Conservation (phyloP, 2,797 vertebrate genomes). For the Botia almorhae region DNA sequence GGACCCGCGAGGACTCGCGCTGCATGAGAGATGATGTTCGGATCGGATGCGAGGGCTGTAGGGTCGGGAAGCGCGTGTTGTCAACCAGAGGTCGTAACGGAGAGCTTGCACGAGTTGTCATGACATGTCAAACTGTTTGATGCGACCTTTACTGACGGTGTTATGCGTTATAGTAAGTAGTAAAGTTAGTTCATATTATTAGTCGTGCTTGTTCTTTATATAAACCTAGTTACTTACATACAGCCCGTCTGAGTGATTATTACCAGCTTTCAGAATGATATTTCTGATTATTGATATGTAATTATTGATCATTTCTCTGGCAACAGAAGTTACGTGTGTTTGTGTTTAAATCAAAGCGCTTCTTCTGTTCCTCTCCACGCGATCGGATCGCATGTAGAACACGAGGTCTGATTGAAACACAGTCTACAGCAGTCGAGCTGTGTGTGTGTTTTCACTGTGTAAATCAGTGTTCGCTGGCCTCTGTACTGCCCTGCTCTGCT, state of each 20-base stretch:
- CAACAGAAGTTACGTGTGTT: too few relatives aligned
- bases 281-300: too few relatives aligned
- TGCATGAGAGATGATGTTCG: background rate
- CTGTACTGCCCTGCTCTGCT: conserved; percentile 72
- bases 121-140: background rate
- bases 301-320: too few relatives aligned
- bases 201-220: background rate
- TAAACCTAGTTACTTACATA: background rate
- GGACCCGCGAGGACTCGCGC: too few relatives aligned
- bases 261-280: too few relatives aligned
- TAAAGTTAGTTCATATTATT: background rate
- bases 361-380: too few relatives aligned
- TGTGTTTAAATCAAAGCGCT: too few relatives aligned
- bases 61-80: too few relatives aligned
- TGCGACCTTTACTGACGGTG: background rate
- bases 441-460: conserved; percentile 49
- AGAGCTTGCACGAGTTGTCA: background rate
- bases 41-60: background rate
- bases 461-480: conserved; percentile 58
- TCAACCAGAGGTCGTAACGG: too few relatives aligned
- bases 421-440: conserved; percentile 60
- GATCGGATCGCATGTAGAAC: too few relatives aligned
- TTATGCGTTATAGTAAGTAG: background rate
- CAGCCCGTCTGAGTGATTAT: too few relatives aligned
- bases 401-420: too few relatives aligned